Evolutionary conservation across 1,140 invertebrate genomes (phyloP).

Genomic region (Cydia strobilella): DNA sequence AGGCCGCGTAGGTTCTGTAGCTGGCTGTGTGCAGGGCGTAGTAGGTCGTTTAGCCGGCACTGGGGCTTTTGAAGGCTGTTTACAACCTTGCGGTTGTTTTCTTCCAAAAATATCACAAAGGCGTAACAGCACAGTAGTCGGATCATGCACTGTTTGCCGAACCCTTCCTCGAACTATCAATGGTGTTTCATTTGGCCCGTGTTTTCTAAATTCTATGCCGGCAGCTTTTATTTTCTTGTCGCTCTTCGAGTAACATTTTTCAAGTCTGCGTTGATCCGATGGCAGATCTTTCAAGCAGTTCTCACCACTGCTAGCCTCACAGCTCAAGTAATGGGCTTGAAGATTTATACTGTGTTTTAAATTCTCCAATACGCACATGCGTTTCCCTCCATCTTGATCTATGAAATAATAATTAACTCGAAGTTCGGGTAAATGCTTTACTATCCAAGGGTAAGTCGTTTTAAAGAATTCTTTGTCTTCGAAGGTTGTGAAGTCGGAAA

Average conservation of each 20-base stretch:
- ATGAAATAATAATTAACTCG: neutral
- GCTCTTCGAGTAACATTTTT: neutral
- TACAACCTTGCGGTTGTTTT: neutral
- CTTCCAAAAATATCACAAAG: slow-evolving; percentile 7
- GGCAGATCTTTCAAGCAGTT: neutral
- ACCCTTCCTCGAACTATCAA: neutral
- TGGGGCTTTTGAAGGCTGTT: neutral
- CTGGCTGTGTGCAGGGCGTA: neutral
- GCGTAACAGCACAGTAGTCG: neutral
- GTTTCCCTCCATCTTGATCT: neutral
- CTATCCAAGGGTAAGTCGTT: slow-evolving; percentile 1
- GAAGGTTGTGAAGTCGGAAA: neutral
- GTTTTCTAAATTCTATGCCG: neutral
- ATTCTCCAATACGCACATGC: slow-evolving; percentile 13
- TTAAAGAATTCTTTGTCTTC: neutral
- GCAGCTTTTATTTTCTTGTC: neutral
- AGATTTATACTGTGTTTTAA: neutral
- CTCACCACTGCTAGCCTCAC: neutral
- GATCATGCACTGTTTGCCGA: neutral
- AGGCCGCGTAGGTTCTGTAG: too few relatives aligned
- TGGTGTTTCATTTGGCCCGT: neutral
- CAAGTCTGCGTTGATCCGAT: neutral
- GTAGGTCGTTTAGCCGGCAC: neutral
- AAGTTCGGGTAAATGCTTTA: neutral
- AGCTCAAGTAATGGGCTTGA: slow-evolving; percentile 13